Percentiles rank a stretch among this genome's conserved stretches.
Conservation (phyloP, 2,888 invertebrate genomes). For the Cantharis lateralis region DNA sequence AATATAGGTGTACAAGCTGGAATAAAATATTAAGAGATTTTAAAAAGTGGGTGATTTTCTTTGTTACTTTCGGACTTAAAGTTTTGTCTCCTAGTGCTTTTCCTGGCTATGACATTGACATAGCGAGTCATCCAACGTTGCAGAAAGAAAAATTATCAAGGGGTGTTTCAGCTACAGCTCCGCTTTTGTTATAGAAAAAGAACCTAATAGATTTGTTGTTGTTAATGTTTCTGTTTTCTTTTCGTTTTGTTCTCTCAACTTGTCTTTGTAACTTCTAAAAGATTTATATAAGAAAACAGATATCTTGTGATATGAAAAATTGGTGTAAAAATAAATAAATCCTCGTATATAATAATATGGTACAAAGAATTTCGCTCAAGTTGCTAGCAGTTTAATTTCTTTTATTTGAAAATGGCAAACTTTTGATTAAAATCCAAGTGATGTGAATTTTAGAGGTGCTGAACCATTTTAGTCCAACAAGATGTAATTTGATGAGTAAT, state of each 20-base stretch:
- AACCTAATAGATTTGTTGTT: conserved; percentile 32
- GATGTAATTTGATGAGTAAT: conserved; percentile 30
- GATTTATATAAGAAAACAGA: conserved; percentile 28
- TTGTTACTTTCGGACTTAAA: conserved; percentile 24
- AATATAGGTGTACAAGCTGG: conserved; percentile 8
- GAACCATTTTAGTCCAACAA: not conserved
- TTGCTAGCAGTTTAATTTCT: not conserved
- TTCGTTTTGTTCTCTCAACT: conserved; percentile 26
- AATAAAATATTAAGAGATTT: conserved; percentile 27
- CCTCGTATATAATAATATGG: not conserved
- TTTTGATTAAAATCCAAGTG: not conserved
- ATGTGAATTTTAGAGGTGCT: not conserved
- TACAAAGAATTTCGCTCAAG: not conserved
- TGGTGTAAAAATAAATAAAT: conserved; percentile 9
- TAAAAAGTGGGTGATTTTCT: conserved; percentile 16
- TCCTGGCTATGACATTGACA: conserved; percentile 29
- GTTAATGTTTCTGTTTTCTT: conserved; percentile 31
- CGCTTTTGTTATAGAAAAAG: conserved; percentile 31
- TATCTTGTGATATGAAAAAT: conserved; percentile 29
- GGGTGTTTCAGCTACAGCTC: conserved; percentile 26
- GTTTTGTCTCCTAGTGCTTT: conserved; percentile 26
- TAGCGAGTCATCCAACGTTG: conserved; percentile 29
- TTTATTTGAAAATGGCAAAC: not conserved
- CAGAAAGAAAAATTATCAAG: conserved; percentile 30
- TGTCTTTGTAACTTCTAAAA: conserved; percentile 27